Evolutionary conservation across 1,140 invertebrate species (phyloP).

Genomic region (Drosophila gunungcola): DNA sequence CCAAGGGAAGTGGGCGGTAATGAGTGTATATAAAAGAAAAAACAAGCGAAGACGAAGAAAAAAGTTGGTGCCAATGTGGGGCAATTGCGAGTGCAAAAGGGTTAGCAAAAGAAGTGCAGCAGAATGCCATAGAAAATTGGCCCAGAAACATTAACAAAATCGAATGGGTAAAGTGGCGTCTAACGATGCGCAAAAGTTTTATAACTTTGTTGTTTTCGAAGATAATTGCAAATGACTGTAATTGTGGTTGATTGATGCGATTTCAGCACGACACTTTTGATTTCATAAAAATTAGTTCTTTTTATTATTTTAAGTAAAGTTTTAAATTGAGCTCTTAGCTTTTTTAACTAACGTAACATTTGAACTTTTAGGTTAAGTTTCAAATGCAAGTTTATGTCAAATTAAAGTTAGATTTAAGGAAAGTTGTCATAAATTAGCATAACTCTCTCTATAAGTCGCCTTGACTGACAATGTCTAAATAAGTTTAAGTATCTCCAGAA

Average conservation of each 20-base stretch:
- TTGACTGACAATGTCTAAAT: no score
- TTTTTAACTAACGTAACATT: no score
- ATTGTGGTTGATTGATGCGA: background rate
- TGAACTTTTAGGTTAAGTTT: no score
- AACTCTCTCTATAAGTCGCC: no score
- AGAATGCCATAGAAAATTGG: slow-evolving; percentile 10
- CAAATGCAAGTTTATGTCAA: no score
- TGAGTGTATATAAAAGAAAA: background rate
- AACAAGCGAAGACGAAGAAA: background rate
- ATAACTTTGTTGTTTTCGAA: slow-evolving; percentile 3
- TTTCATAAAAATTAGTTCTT: background rate
- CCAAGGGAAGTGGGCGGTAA: slow-evolving; percentile 20
- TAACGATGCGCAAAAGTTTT: slow-evolving; percentile 17
- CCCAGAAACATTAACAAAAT: slow-evolving; percentile 15
- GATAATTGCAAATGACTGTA: slow-evolving; percentile 10
- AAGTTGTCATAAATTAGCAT: no score
- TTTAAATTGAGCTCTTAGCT: background rate
- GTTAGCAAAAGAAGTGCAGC: background rate
- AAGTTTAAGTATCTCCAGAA: no score
- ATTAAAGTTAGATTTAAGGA: no score
- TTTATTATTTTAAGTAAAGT: no score
- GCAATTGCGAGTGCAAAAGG: background rate
- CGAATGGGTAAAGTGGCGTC: slow-evolving; percentile 9
- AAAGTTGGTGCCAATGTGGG: slow-evolving; percentile 11
- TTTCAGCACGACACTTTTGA: background rate